These are phyloP conservation scores for Helleia helle DNA, from an alignment of 2,888 invertebrate species.

Conservation along the genomic window DNA sequence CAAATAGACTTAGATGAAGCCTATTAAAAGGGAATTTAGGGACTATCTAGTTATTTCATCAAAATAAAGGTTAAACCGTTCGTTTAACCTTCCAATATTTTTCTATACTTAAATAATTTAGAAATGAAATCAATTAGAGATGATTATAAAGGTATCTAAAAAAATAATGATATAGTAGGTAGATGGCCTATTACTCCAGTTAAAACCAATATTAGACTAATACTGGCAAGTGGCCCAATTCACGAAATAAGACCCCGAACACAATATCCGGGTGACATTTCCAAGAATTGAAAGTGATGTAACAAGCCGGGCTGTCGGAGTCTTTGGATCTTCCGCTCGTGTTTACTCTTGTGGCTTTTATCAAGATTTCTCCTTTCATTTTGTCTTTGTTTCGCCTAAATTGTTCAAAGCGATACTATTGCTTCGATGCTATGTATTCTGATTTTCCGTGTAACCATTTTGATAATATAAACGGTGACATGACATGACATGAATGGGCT, in stretches of 20 bases:
- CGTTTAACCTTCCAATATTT: no score
- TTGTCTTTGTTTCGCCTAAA: constrained; percentile 2
- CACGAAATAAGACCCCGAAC: constrained; percentile 3
- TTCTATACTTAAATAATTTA: no score
- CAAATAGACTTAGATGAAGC: no score
- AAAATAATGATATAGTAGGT: constrained; percentile 2
- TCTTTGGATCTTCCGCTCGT: constrained; percentile 1
- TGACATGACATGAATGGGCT: no score
- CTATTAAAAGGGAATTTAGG: no score
- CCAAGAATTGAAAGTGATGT: constrained; percentile 16
- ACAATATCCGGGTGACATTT: constrained; percentile 19
- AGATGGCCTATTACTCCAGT: constrained; percentile 2
- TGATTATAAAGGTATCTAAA: no score
- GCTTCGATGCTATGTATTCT: background rate
- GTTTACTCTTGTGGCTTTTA: constrained; percentile 2
- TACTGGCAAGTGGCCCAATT: background rate
- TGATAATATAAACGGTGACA: no score
- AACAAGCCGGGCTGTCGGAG: background rate
- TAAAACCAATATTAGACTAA: constrained; percentile 7
- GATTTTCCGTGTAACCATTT: no score
- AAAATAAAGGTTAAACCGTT: no score
- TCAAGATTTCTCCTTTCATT: background rate
- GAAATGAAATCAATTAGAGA: no score
- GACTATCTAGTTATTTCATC: no score
- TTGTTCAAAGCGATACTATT: constrained; percentile 1